phyloP scores from a whole-genome alignment of 2,888 invertebrate genomes.

The Cataglyphis cursor region DNA sequence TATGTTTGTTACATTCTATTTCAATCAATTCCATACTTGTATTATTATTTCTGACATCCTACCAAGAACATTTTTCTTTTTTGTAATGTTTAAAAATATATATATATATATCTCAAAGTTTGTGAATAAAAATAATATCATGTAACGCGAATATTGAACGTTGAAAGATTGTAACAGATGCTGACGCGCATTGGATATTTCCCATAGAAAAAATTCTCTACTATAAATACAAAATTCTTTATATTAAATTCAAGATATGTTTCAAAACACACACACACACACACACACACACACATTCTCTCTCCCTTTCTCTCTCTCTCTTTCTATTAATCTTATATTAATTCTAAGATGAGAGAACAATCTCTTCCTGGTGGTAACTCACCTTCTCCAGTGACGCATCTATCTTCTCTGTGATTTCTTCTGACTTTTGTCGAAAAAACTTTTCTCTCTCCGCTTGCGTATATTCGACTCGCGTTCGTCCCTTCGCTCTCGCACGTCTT shows the following conservation, averaged over 20 bases:
- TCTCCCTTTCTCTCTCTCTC: too few species aligned
- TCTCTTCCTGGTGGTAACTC: background rate
- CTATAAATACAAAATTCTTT: background rate
- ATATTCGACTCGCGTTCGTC: slow-evolving; percentile 41
- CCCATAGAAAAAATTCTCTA: background rate
- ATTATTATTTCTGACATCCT: background rate
- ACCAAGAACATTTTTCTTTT: background rate
- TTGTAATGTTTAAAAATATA: too few species aligned
- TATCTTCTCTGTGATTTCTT: slow-evolving; percentile 48
- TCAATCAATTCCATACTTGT: background rate
- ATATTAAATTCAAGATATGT: background rate
- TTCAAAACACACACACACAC: background rate
- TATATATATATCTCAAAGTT: background rate
- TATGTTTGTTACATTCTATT: background rate
- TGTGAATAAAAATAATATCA: background rate
- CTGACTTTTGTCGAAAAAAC: slow-evolving; percentile 28
- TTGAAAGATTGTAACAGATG: background rate
- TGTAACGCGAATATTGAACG: background rate
- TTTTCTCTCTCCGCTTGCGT: slow-evolving; percentile 32
- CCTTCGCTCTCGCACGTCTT: slow-evolving; percentile 24
- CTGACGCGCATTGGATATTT: background rate
- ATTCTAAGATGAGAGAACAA: background rate
- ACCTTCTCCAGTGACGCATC: slow-evolving; percentile 21
- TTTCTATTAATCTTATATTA: slow-evolving; percentile 14
- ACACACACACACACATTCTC: too few species aligned